Percentiles rank a stretch among this genome's conserved stretches.
Evolutionary conservation across 2,113 vertebrate species (phyloP).

Genomic region (Alethe diademata): DNA sequence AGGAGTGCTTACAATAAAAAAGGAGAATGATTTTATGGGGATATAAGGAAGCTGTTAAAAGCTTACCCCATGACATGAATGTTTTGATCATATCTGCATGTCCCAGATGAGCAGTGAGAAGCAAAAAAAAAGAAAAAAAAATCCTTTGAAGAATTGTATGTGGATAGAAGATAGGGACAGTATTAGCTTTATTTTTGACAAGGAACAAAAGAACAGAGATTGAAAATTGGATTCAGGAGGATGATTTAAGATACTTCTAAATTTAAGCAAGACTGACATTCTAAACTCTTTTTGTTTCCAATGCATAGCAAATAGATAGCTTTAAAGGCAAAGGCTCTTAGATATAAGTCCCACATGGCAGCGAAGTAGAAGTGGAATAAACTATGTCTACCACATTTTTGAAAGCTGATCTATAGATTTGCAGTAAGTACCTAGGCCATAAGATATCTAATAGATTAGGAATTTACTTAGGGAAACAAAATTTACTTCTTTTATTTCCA

Average conservation of each 20-base stretch:
- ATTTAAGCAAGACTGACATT: not conserved
- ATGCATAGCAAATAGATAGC: not conserved
- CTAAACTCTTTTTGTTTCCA: not conserved
- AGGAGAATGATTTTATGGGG: not conserved
- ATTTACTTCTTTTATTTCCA: not conserved
- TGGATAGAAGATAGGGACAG: not conserved
- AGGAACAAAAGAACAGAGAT: not conserved
- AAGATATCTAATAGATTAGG: not conserved
- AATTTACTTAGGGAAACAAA: not conserved
- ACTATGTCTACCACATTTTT: not conserved
- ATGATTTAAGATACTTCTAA: conserved; percentile 1
- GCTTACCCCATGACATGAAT: not conserved
- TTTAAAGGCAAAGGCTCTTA: not conserved
- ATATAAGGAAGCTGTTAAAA: not conserved
- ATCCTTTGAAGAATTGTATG: not conserved
- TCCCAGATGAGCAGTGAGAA: not conserved
- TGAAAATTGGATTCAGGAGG: not conserved
- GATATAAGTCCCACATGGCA: not conserved
- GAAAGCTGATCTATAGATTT: not conserved
- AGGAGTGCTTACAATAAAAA: not conserved
- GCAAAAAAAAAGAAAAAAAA: not conserved
- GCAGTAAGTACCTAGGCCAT: not conserved
- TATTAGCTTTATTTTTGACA: not conserved
- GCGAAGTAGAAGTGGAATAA: not conserved
- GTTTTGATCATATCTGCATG: not conserved